Evolutionary conservation across 2,797 vertebrate species (phyloP), one percentile per base, ranked within the genome.

Genomic region (Enoplosus armatus): DNA sequence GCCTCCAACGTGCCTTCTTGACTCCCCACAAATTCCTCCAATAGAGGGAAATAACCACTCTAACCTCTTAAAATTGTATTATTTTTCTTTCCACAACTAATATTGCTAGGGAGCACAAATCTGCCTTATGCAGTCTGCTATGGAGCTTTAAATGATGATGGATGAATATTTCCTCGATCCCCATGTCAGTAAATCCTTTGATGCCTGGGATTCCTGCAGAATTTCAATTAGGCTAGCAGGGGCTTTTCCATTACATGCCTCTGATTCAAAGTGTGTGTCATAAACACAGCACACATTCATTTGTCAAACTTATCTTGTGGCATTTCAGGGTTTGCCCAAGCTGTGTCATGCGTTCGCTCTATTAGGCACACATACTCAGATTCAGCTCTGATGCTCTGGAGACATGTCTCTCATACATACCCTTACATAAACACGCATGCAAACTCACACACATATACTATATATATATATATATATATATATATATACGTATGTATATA

Each of bases 91-190:
- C 8, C 22, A n/a, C 6, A 29, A 31, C 37, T 64, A 62, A 64
- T 54, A 55, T 64, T 16, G 12, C 45, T 3, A 12, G 20, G 59
- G 72, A 31, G 50, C 48, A 53, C 20, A 51, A 79, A 56, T 47
- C 37, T 48, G 31, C 31, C 45, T 55, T 53, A 74, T 63, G 50
- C 51, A 53, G 45, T 11, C 20, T 55, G 53, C 26, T 14, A 18
- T 45, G 35, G 53, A 67, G 62, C 51, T 66, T 72, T 66, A 72
- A 85, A 86, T 54, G 24, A 79, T 84, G 82, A 91, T 65, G 54
- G 80, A 92, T 82, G 68, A 85, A 72, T 59, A 77, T 80, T 87
- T 84, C 60, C 68, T 55, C 20, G 8, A 39, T 54, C 50, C 10
- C 31, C n/a, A 43, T 60, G 65, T 73, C 33, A 66, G 37, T 76